Base-by-base conservation (phyloP, 2,797 vertebrate species). In the Lycodopsis pacificus region DNA sequence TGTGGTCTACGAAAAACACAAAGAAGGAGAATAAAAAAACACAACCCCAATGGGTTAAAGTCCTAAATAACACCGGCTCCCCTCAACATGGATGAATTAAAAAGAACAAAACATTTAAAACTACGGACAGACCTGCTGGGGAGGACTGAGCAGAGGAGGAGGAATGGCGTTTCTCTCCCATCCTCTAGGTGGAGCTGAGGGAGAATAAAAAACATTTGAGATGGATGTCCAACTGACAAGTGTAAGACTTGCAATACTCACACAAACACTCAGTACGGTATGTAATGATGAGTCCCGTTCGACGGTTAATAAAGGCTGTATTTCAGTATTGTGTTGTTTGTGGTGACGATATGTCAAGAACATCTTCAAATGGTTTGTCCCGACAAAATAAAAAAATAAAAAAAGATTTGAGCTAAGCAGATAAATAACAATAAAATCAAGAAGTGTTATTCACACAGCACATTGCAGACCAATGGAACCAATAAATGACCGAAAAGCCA, bases 161-260 rank as follows among this genome's bases (percentile, higher is more conserved):
- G 94, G 93, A 78, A 92, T 91, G 65, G 88, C 75, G 8, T 82
- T 94, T 71, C 95, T 93, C 59, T 96, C 95, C 95, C 95, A 95
- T 83, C 95, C 93, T 94, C 93, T 93, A 65, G 95, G 92, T 22
- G 94, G 92, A 67, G 93, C 95, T 95, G 75, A 30, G 7, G 61
- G 53, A 38, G 25, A 71, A 66, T 14, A 76, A 61, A 1, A 61
- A 17, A 27, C 5, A 2, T 44, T 68, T 19, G 9, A 67, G 54
- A n/a, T 48, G 42, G 49, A 46, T 34, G 34, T 46, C 25, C 6
- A 51, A 19, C 54, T 32, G 38, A 56, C 1, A 15, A 51, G 20
- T n/a, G 48, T 22, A 3, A 48, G 46, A 19, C 20, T 20, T 48
- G 17, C 19, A 7, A 46, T 13, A 36, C 15, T 12, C 2, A 25